These are phyloP conservation scores for Pogoniulus pusillus DNA, from an alignment of 2,797 vertebrate genomes.

Conservation along the genomic window DNA sequence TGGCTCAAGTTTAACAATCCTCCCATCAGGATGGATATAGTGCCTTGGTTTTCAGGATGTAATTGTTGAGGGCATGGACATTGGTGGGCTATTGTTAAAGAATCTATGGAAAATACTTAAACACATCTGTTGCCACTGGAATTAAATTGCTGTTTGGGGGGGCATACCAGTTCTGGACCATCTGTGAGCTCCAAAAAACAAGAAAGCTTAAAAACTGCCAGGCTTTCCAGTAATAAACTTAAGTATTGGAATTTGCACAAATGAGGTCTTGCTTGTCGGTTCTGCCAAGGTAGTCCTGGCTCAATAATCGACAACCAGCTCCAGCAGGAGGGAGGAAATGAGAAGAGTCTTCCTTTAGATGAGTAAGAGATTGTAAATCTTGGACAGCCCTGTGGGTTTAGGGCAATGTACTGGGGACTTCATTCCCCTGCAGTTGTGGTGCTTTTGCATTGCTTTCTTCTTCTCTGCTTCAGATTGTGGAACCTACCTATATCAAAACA, in stretches of 20 bases:
- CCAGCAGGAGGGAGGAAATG: conserved; percentile 18
- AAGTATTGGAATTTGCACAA: background rate
- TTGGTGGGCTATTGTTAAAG: background rate
- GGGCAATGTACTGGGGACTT: background rate
- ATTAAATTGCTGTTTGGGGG: background rate
- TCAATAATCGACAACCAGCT: background rate
- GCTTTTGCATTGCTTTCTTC: background rate
- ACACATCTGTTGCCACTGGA: background rate
- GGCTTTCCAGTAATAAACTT: conserved; percentile 34
- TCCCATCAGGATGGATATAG: background rate
- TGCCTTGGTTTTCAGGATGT: background rate
- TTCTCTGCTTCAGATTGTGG: background rate
- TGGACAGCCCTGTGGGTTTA: background rate
- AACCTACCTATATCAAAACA: background rate
- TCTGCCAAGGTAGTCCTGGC: conserved; percentile 56
- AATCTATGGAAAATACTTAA: background rate
- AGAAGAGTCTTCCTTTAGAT: conserved; percentile 27
- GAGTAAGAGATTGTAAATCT: background rate
- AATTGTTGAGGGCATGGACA: background rate
- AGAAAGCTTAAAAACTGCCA: background rate
- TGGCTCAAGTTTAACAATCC: background rate
- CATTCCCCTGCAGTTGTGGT: background rate
- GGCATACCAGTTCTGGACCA: background rate
- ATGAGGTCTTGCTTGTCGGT: conserved; percentile 25
- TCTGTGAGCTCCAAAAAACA: background rate